A percentile compares a stretch with the other conserved stretches of the same genome.
phyloP scores from a whole-genome alignment of 1,140 invertebrate species.

The Zeugodacus cucurbitae region DNA sequence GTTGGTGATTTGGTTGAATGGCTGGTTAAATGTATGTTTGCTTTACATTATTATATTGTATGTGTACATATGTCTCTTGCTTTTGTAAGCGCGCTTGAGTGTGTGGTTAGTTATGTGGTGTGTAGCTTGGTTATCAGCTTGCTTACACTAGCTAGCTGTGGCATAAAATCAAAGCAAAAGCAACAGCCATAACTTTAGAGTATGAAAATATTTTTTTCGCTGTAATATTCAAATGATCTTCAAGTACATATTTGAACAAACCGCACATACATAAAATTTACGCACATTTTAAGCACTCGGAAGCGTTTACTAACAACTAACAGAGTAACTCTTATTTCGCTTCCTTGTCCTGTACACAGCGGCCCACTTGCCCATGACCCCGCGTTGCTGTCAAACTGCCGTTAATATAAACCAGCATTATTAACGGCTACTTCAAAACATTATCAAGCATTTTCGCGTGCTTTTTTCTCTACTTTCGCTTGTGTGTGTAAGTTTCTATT shows the following conservation, averaged over 20 bases:
- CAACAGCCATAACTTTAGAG: background rate
- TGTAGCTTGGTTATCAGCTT: background rate
- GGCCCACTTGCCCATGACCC: background rate
- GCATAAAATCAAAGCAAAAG: background rate
- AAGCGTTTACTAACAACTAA: background rate
- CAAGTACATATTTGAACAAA: background rate
- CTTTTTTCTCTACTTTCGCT: background rate
- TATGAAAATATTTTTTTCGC: background rate
- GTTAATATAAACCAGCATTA: background rate
- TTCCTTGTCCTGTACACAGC: background rate
- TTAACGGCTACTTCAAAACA: background rate
- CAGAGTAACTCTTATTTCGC: background rate
- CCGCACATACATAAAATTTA: background rate
- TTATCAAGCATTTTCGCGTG: background rate
- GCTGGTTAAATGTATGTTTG: background rate
- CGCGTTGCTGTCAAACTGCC: background rate
- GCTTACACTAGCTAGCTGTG: background rate
- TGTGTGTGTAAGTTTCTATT: background rate
- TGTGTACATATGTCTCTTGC: background rate
- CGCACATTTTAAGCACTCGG: background rate
- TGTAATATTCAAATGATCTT: background rate
- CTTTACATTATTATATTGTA: background rate
- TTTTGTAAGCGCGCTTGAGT: background rate
- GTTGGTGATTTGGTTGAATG: background rate
- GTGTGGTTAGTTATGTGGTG: background rate